Conservation (phyloP, 2,113 vertebrate species). For the Acrocephalus arundinaceus region DNA sequence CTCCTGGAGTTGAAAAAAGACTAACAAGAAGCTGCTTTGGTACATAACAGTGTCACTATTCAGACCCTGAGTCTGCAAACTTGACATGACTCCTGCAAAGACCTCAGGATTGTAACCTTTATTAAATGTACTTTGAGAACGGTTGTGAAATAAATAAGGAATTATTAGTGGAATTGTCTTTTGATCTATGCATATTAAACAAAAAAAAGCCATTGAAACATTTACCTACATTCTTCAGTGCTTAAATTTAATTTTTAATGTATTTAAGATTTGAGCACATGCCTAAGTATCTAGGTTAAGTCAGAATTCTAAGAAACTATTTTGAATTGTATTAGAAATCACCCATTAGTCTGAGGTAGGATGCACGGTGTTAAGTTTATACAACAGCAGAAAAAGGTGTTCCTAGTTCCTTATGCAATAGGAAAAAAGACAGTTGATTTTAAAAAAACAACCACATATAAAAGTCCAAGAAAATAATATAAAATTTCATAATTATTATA, state of each 20-base stretch:
- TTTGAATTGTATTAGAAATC: background rate
- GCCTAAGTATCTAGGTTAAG: background rate
- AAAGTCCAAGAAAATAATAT: background rate
- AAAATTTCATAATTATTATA: background rate
- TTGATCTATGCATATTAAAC: background rate
- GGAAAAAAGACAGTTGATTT: background rate
- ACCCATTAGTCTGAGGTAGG: background rate
- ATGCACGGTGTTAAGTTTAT: background rate
- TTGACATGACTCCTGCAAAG: background rate
- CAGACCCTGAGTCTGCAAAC: background rate
- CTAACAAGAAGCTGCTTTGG: conserved; percentile 9
- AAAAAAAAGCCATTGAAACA: background rate
- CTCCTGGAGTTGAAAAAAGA: background rate
- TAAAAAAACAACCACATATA: background rate
- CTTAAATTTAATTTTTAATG: background rate
- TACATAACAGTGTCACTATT: background rate
- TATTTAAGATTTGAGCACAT: background rate
- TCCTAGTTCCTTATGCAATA: background rate
- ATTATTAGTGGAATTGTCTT: background rate
- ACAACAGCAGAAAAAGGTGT: background rate
- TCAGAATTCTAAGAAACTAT: background rate
- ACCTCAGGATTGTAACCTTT: background rate
- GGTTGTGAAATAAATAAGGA: background rate
- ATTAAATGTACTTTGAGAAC: background rate
- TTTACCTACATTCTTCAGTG: background rate